Conservation (phyloP, 2,888 invertebrate species). For the Frankliniella intonsa region DNA sequence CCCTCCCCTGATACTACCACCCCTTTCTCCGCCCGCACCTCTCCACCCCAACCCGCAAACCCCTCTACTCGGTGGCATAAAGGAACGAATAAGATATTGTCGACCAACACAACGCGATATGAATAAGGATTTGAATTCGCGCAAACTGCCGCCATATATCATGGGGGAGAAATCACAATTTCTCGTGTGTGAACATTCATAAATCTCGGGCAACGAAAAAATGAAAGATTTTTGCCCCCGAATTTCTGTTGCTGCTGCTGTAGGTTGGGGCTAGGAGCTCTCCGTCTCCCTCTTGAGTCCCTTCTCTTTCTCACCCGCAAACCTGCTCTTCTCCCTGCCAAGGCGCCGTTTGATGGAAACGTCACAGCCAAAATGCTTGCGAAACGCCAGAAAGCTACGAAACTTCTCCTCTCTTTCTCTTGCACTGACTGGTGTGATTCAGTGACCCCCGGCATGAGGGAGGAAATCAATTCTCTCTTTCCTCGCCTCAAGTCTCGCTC, state of each 20-base stretch:
- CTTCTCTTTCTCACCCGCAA: no score
- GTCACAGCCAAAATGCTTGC: no score
- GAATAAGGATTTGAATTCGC: slow-evolving; percentile 25
- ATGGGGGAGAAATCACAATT: slow-evolving; percentile 25
- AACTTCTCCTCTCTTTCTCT: no score
- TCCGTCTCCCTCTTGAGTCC: no score
- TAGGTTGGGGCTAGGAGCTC: no score
- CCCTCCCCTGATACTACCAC: neutral
- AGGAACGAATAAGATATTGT: slow-evolving; percentile 27
- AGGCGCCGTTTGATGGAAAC: no score
- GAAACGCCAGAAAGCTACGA: no score
- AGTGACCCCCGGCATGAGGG: no score
- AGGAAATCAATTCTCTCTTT: no score
- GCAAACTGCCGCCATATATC: slow-evolving; percentile 24
- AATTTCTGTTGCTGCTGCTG: neutral
- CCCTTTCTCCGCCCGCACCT: neutral
- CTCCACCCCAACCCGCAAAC: neutral
- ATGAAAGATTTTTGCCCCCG: slow-evolving; percentile 5
- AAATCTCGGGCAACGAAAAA: neutral
- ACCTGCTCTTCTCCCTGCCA: no score
- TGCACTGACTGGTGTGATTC: no score
- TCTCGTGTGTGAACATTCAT: slow-evolving; percentile 26
- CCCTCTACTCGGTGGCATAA: neutral
- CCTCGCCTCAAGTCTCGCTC: no score
- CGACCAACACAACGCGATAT: slow-evolving; percentile 26